These are phyloP conservation scores for Nannobrachium achirus DNA, from an alignment of 2,113 vertebrate genomes.

Conservation along the genomic window DNA sequence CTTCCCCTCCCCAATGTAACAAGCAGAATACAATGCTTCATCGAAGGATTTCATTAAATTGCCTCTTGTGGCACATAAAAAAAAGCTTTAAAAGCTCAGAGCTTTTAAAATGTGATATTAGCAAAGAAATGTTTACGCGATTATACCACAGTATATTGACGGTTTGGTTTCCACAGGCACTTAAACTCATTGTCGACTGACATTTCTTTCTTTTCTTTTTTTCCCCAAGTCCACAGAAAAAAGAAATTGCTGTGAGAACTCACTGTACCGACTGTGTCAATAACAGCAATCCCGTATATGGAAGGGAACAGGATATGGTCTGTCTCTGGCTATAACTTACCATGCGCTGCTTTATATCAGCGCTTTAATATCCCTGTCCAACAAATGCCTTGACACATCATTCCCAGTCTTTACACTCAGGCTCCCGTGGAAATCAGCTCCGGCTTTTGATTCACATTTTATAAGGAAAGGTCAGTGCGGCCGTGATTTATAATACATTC, in stretches of 20 bases:
- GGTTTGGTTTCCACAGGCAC: constrained; percentile 61
- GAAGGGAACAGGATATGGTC: constrained; percentile 44
- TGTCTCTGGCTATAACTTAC: constrained; percentile 54
- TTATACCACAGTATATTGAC: too few species aligned
- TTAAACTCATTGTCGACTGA: constrained; percentile 38
- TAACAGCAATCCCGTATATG: constrained; percentile 55
- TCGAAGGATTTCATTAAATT: constrained; percentile 5
- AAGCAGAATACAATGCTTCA: constrained; percentile 19
- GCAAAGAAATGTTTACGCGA: too few species aligned
- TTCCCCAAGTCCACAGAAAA: constrained; percentile 40
- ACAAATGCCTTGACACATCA: constrained; percentile 41
- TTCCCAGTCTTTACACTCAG: constrained; percentile 32
- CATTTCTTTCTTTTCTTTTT: constrained; percentile 20
- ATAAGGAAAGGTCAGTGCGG: constrained; percentile 69
- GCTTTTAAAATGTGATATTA: background rate
- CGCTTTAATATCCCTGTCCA: constrained; percentile 52
- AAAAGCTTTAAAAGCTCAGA: background rate
- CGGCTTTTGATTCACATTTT: constrained; percentile 67
- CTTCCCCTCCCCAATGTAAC: constrained; percentile 41
- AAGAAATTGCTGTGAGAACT: constrained; percentile 38
- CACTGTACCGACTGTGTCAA: constrained; percentile 45
- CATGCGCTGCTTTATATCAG: constrained; percentile 48
- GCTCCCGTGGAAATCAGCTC: constrained; percentile 51
- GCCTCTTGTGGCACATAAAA: background rate
- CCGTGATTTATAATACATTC: constrained; percentile 70